Evolutionary conservation across 2,888 invertebrate species (phyloP).

Genomic region (Biston betularia): DNA sequence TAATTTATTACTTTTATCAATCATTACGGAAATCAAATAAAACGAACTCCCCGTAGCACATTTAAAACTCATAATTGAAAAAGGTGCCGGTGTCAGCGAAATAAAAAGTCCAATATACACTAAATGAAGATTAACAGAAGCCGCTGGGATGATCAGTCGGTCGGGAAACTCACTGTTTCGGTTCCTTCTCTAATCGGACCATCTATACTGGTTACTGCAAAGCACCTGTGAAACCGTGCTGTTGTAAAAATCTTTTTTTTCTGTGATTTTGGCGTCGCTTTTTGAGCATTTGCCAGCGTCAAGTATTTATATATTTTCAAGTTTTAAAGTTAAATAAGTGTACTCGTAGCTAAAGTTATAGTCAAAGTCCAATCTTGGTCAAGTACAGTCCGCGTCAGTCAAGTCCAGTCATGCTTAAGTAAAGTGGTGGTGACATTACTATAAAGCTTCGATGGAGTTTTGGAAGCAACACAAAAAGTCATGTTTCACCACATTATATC

Average conservation of each 20-base stretch:
- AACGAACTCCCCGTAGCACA: background rate
- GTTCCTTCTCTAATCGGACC: constrained; percentile 50
- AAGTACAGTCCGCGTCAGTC: no score
- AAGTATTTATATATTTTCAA: no score
- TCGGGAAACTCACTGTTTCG: constrained; percentile 48
- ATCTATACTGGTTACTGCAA: constrained; percentile 54
- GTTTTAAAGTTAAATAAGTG: no score
- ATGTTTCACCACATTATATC: no score
- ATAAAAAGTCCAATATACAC: constrained; percentile 33
- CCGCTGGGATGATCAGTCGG: constrained; percentile 39
- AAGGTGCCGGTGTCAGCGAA: constrained; percentile 20
- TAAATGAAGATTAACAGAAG: constrained; percentile 47
- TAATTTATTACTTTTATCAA: background rate
- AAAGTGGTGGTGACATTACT: no score
- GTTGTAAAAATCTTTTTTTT: constrained; percentile 12
- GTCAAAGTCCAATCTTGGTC: no score
- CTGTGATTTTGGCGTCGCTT: no score
- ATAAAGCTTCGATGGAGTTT: no score
- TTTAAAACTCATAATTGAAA: constrained; percentile 25
- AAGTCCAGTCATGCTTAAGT: no score
- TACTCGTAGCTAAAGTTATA: no score
- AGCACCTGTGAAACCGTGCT: constrained; percentile 43
- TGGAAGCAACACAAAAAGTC: no score
- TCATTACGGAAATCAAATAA: background rate
- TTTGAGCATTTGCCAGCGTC: no score